These are phyloP conservation scores for Portevinia maculata DNA, from an alignment of 2,888 invertebrate genomes.

Conservation along the genomic window DNA sequence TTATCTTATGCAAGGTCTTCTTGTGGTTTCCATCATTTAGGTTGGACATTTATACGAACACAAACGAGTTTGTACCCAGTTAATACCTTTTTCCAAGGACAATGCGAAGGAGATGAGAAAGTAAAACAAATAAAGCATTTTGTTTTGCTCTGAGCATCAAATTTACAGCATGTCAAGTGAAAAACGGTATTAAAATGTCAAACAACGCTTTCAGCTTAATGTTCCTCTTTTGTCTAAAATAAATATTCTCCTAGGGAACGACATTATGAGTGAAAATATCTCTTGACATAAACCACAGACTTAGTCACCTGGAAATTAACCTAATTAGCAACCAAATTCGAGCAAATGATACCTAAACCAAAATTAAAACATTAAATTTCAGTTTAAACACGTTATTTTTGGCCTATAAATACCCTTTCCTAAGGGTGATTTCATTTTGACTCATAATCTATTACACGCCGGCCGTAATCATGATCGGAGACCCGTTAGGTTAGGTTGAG, in stretches of 20 bases:
- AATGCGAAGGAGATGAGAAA: conserved; percentile 13
- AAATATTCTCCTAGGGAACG: conserved; percentile 4
- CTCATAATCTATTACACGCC: too few relatives aligned
- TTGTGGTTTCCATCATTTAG: conserved; percentile 27
- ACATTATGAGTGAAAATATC: conserved; percentile 39
- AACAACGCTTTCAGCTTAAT: conserved; percentile 33
- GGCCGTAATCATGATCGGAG: too few relatives aligned
- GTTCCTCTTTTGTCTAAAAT: conserved; percentile 31
- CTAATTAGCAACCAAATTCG: conserved; percentile 44
- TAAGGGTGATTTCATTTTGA: too few relatives aligned
- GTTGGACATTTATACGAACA: not conserved
- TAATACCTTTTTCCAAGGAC: conserved; percentile 45
- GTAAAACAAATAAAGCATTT: conserved; percentile 18
- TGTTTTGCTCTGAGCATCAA: conserved; percentile 22
- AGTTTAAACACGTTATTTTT: too few relatives aligned
- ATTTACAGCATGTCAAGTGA: conserved; percentile 48
- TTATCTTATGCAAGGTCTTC: conserved; percentile 28
- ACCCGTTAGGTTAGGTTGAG: too few relatives aligned
- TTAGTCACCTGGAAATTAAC: conserved; percentile 45
- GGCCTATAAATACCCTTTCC: too few relatives aligned
- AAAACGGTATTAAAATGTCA: conserved; percentile 47
- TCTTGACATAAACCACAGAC: conserved; percentile 7
- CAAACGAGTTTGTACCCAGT: conserved; percentile 4
- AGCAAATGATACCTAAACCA: not conserved
- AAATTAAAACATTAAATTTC: not conserved